Base-by-base conservation (phyloP, 2,797 vertebrate species). In the Lacerta agilis region DNA sequence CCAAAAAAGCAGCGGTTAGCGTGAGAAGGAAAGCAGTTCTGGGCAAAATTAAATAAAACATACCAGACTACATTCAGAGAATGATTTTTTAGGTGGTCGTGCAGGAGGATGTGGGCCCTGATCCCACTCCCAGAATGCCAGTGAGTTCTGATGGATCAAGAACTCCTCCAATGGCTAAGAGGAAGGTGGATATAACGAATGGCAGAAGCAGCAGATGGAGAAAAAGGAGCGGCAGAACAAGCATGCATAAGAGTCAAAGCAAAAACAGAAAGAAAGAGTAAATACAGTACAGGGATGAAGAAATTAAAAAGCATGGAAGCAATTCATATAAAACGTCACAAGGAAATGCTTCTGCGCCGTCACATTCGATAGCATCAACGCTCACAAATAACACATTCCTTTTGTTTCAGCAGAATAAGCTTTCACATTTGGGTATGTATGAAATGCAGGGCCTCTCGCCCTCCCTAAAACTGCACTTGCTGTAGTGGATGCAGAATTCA, bases 41-140 rank as follows among this genome's bases (percentile, higher is more conserved):
- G 90, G 93, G 94, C 88, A 93, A 96, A 95, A 96, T 94, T 95
- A 98, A 94, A 96, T 96, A 96, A 94, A 96, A 99, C 98, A 96
- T 98, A 99, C 98, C 98, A 99, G 98, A 93, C 98, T 98, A 96
- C 98, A 98, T 81, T 98, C 97, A 92, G 98, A 99, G 96, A 97
- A 98, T 94, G 98, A 98, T 95, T 99, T 99, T 98, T 98, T 98
- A 95, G 98, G 98, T 88, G 97, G 98, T 96, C 98, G 98, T 97
- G 97, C 90, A 94, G 97, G 97, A 90, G 96, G 97, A 96, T 97
- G 96, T 92, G 96, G 96, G 73, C 97, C 97, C 96, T 98, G 97
- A 96, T 98, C 98, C 98, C 98, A 98, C 97, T 99, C 98, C 98
- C 98, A 98, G 97, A 98, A 98, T 91, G 97, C 97, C 98, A 98